These are phyloP conservation scores for Stictocephala bisonia DNA, from an alignment of 2,888 invertebrate species.

Conservation along the genomic window DNA sequence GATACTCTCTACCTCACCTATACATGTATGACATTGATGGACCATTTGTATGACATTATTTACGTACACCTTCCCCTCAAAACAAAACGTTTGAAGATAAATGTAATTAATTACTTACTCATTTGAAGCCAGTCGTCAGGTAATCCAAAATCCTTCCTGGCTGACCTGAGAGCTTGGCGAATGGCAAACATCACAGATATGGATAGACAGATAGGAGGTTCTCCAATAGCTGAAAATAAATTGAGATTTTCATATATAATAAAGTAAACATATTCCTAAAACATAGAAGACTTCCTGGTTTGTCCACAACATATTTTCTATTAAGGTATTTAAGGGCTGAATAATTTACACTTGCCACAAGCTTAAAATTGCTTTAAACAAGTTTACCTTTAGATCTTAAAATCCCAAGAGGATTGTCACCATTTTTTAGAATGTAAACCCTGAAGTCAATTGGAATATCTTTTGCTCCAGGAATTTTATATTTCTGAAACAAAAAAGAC, in stretches of 20 bases:
- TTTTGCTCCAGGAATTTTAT: constrained; percentile 80
- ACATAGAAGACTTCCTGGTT: no score
- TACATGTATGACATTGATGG: no score
- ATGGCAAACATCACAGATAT: constrained; percentile 47
- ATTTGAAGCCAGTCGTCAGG: constrained; percentile 48
- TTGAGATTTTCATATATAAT: no score
- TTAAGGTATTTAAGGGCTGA: no score
- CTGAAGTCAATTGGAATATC: constrained; percentile 83
- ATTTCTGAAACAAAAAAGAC: constrained; percentile 66
- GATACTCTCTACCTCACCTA: no score
- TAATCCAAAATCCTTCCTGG: constrained; percentile 48
- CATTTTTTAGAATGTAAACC: constrained; percentile 75
- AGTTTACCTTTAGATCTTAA: constrained; percentile 77
- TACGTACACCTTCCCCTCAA: no score
- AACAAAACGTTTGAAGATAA: no score
- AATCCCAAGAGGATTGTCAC: constrained; percentile 74
- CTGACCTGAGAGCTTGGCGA: constrained; percentile 46
- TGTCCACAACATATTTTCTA: no score
- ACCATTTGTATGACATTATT: no score
- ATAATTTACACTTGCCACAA: no score
- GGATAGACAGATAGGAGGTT: constrained; percentile 51
- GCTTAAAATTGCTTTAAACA: no score
- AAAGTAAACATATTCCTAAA: no score
- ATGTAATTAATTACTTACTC: constrained; percentile 44
- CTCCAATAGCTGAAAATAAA: constrained; percentile 50